Evolutionary conservation across 2,888 invertebrate species (phyloP), one percentile per base, ranked within the genome.

Genomic region (Fragum fragum): DNA sequence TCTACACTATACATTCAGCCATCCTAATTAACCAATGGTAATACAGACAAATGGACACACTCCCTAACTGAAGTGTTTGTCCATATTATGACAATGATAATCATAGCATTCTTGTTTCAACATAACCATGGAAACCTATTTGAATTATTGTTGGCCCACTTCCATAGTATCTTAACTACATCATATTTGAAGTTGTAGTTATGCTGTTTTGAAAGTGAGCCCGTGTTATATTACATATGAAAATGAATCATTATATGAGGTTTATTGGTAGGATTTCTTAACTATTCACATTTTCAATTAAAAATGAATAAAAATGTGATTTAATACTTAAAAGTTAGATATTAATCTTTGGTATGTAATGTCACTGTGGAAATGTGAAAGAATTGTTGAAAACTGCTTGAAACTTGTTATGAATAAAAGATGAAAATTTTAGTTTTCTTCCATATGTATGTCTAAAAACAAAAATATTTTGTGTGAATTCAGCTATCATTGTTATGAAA

Each of bases 1-100:
- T 74, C 81, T 79, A 76, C 76, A 71, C 81, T 82, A 77, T 85
- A 85, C 84, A 84, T 84, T 78, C 82, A 82, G 68, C 55, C 77
- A 42, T 73, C 77, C 76, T 69, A 76, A 28, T 39, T 36, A 71
- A 71, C 29, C 76, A 71, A 61, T 76, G 66, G 71, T 61, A 39
- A 76, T 66, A 66, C 76, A 79, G 78, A 78, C 78, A 76, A 23
- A 47, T 53, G 63, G 32, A 74, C 70, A 59, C 11, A 66, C 53
- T 16, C 36, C 47, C 23, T 36, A 36, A 36, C 3, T 70, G 52
- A 36, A 75, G 57, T 29, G 53, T 42, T 55, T 52, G 53, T 68
- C 59, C 59, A 59, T 42, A 59, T 52, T 59, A 70, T 70, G 59
- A 76, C 70, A 70, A 76, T 73, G 73, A 52, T 55, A 1, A 36